Percentiles rank a stretch among this genome's conserved stretches.
Conservation (phyloP, 2,888 invertebrate genomes). For the Apamea monoglypha region DNA sequence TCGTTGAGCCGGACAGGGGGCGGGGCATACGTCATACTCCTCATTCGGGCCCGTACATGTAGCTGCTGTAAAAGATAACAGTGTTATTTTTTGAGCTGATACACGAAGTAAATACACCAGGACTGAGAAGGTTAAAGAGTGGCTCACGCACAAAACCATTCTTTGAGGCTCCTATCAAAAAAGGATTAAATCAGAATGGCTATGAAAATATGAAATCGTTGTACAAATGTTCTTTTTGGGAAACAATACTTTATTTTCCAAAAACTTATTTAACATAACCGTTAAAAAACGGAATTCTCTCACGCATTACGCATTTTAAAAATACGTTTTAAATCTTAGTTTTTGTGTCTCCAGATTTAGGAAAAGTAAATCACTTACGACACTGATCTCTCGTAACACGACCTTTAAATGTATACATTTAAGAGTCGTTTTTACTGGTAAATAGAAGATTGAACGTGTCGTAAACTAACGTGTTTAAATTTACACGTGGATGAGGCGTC, state of each 20-base stretch:
- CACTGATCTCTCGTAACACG: slow-evolving; percentile 66
- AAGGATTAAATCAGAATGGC: background rate
- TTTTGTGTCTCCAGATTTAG: too few species aligned
- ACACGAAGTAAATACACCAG: too few species aligned
- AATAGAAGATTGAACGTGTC: background rate
- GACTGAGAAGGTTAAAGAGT: too few species aligned
- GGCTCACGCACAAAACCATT: background rate
- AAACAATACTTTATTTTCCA: background rate
- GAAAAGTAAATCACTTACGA: slow-evolving; percentile 56
- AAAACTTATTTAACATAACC: background rate
- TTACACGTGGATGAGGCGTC: background rate
- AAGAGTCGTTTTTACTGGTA: background rate
- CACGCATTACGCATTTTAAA: background rate
- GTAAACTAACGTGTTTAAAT: slow-evolving; percentile 66
- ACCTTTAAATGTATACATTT: too few species aligned
- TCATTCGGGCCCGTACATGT: too few species aligned
- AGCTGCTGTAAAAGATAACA: too few species aligned
- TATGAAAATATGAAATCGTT: background rate
- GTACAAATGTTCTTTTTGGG: too few species aligned
- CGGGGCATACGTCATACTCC: too few species aligned
- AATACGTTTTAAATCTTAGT: background rate
- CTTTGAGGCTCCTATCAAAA: background rate
- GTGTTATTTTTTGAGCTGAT: too few species aligned
- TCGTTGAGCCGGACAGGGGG: too few species aligned
- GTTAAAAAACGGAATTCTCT: background rate